Evolutionary conservation across 2,797 vertebrate species (phyloP).

Genomic region (Columba guinea): DNA sequence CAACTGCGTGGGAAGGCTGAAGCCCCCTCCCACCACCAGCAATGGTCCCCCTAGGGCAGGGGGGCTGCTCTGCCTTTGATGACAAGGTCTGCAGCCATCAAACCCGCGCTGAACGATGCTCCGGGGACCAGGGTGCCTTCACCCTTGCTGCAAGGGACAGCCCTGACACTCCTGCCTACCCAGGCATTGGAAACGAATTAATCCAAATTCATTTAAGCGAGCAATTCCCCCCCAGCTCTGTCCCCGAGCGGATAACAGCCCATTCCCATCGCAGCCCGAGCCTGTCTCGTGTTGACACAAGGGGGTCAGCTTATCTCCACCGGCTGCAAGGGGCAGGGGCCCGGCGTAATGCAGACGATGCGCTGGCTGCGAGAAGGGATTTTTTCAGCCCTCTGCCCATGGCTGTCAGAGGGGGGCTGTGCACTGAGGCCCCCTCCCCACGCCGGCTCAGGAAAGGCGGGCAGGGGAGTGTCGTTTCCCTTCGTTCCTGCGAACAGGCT

Average conservation of each 20-base stretch:
- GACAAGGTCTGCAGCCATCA: not conserved
- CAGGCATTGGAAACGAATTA: not conserved
- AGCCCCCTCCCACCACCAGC: not conserved
- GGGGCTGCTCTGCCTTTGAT: not conserved
- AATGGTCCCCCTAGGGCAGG: not conserved
- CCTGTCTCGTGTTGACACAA: not conserved
- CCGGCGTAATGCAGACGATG: accelerated
- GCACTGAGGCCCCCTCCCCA: not conserved
- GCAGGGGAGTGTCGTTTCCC: slow-evolving; percentile 39
- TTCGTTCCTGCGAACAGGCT: not conserved
- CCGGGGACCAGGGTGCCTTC: not conserved
- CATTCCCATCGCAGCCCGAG: not conserved
- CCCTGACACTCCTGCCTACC: not conserved
- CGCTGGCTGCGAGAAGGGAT: not conserved
- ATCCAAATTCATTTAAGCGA: not conserved
- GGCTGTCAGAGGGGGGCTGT: accelerated
- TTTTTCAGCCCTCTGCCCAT: not conserved
- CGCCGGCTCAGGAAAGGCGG: not conserved
- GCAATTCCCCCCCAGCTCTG: not conserved
- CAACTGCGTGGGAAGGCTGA: accelerated
- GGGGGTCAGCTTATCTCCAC: slow-evolving; percentile 18
- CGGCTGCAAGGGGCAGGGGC: not conserved
- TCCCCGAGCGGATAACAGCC: not conserved
- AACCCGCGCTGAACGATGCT: not conserved
- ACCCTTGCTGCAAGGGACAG: not conserved